phyloP scores from a whole-genome alignment of 2,888 invertebrate genomes.

The Mythimna lalbum region DNA sequence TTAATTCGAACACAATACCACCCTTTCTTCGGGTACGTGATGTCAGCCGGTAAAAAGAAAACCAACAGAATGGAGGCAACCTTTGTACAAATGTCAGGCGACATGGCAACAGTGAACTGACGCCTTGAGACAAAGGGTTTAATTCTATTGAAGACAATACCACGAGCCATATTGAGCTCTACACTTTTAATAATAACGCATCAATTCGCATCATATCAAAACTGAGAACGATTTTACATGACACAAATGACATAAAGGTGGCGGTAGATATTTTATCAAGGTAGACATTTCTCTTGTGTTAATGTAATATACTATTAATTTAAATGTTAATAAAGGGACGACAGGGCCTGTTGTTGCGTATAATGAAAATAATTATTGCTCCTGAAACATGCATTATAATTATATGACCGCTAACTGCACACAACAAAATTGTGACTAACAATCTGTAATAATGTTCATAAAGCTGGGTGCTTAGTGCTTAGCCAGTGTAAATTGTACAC shows the following conservation, averaged over 20 bases:
- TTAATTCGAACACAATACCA: slow-evolving; percentile 82
- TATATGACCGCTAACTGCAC: slow-evolving; percentile 71
- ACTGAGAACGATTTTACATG: slow-evolving; percentile 73
- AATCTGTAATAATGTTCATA: slow-evolving; percentile 56
- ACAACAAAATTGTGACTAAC: slow-evolving; percentile 66
- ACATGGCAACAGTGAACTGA: slow-evolving; percentile 81
- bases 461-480: slow-evolving; percentile 51
- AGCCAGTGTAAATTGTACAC: slow-evolving; percentile 60
- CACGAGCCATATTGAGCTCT: slow-evolving; percentile 78
- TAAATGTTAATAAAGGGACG: slow-evolving; percentile 85
- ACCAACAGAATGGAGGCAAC: slow-evolving; percentile 84
- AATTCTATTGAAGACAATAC: slow-evolving; percentile 77
- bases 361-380: slow-evolving; percentile 81
- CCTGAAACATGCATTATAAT: slow-evolving; percentile 79
- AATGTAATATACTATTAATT: slow-evolving; percentile 79
- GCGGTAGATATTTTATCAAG: slow-evolving; percentile 77
- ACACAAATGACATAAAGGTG: slow-evolving; percentile 79
- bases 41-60: slow-evolving; percentile 87
- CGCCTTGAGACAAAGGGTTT: slow-evolving; percentile 89
- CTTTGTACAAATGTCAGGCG: slow-evolving; percentile 89
- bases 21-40: slow-evolving; percentile 85
- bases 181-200: slow-evolving; percentile 70
- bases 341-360: slow-evolving; percentile 77
- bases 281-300: slow-evolving; percentile 80
- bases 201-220: slow-evolving; percentile 67